Base-by-base conservation (phyloP, 2,113 vertebrate genomes). In the Rhodinocichla rosea region DNA sequence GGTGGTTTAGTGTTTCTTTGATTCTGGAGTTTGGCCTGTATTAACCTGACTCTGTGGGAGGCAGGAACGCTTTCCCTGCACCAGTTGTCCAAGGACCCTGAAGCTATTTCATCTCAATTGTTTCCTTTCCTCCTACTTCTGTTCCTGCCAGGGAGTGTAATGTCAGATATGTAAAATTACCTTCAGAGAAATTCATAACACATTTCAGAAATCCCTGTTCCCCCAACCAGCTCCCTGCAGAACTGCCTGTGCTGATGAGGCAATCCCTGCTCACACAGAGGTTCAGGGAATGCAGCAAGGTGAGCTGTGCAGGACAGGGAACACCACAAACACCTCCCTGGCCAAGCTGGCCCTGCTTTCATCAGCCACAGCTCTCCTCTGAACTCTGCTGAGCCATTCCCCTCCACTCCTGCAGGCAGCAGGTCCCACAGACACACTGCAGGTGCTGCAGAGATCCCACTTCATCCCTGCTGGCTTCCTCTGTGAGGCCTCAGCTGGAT, bases 111-210 rank as follows among this genome's bases (percentile, higher is more conserved):
- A 86, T 75, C 47, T 87, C 56, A 39, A 50, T 63, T 59, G 55
- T 92, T 95, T 96, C 56, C 52, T 91, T 89, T 81, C 77, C 81
- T 92, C 84, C 87, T 80, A 13, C 87, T 94, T 91, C 27, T 45
- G 76, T 59, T 87, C 77, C 77, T 84, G 79, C 56, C 82, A 88
- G 33, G 33, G 35, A 82, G 26, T 16, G 49, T 37, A 75, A 75
- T 9, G 37, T 74, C 74, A 90, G 65, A 49, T 42, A 37, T 0
- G 0, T 39, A 27, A 87, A 81, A 81, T 14, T 33, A 63, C 83
- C 70, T 81, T 75, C 71, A 63, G 55, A 24, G 64, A 55, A 77
- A 69, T 45, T 59, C 17, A 2, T 18, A 45, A 62, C 2, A 30
- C 32, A 42, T 83, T 57, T 52, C 60, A 84, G 76, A 53, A n/a